Evolutionary conservation across 2,113 vertebrate genomes (phyloP), one percentile per base, ranked within the genome.

Genomic region (Spermophilus dauricus): DNA sequence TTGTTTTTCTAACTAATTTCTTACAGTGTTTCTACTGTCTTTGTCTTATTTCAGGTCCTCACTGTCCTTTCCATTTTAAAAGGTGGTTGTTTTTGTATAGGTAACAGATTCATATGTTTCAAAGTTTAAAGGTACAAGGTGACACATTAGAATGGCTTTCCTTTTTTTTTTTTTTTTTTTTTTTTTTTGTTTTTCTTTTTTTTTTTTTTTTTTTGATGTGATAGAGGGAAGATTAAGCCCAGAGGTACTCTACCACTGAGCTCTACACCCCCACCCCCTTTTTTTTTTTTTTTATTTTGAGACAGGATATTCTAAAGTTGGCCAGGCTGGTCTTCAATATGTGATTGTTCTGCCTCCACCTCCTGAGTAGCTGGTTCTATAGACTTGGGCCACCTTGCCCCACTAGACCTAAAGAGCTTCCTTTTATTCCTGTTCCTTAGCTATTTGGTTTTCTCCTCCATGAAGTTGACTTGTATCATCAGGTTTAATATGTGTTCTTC

Each of bases 21-120:
- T 7, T 91, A 2, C 16, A 22, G 87, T 83, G 65, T 73, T 86
- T 89, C 53, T 9, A 32, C 14, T 18, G n/a, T n/a, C 20, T 89
- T 89, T 82, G 17, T 69, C 32, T 94, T 77, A 77, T 28, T 78
- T 73, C 63, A 86, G n/a, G 34, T 80, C 26, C 34, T 78, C 78
- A 11, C 86, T 42, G 58, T 72, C 14, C 17, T 73, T 95, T 78
- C 82, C 26, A 58, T 89, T 89, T 77, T 69, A 84, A 77, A 91
- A 91, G 82, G 37, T 96, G 58, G 32, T 86, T 80, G 42, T 61
- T 86, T 94, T 80, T 77, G 18, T 76, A 8, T 95, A 86, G 8
- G 28, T 86, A 70, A 70, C 84, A 8, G 2, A 75, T 83, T 32
- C 2, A 5, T n/a, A 28, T 85, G 4, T 48, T 63, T 92, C 32